These are phyloP conservation scores for Epistrophe grossulariae DNA, from an alignment of 2,888 invertebrate genomes.

Conservation along the genomic window DNA sequence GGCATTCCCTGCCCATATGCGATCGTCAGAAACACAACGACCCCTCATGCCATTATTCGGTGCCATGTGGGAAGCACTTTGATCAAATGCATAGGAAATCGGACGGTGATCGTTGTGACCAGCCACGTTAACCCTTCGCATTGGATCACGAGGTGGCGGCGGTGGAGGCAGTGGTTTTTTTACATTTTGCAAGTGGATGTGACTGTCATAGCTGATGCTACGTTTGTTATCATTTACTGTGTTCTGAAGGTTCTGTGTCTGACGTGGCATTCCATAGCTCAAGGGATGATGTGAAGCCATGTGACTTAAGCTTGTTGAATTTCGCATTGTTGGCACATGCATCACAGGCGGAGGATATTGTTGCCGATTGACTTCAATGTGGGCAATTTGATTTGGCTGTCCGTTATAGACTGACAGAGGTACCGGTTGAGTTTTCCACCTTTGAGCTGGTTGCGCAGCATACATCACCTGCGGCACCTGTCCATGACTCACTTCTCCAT, in stretches of 20 bases:
- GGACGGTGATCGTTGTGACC: slow-evolving; percentile 83
- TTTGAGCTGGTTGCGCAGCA: slow-evolving; percentile 84
- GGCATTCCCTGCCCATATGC: slow-evolving; percentile 81
- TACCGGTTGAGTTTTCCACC: slow-evolving; percentile 83
- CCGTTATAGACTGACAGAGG: slow-evolving; percentile 83
- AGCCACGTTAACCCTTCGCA: slow-evolving; percentile 85
- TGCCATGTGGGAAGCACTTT: slow-evolving; percentile 72
- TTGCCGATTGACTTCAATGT: slow-evolving; percentile 18
- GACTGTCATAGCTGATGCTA: slow-evolving; percentile 83
- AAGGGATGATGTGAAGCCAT: slow-evolving; percentile 80
- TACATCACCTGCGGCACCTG: slow-evolving; percentile 79
- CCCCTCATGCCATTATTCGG: slow-evolving; percentile 77
- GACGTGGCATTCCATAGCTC: slow-evolving; percentile 75
- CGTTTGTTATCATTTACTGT: slow-evolving; percentile 80
- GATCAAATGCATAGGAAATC: slow-evolving; percentile 85
- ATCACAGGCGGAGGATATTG: slow-evolving; percentile 63
- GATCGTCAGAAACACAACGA: slow-evolving; percentile 83
- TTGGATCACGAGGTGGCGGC: slow-evolving; percentile 92
- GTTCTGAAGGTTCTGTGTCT: slow-evolving; percentile 79
- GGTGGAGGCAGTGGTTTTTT: slow-evolving; percentile 87
- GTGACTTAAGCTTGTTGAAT: slow-evolving; percentile 79
- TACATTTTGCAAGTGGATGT: slow-evolving; percentile 82
- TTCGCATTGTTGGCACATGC: slow-evolving; percentile 76
- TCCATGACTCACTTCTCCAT: slow-evolving; percentile 85
- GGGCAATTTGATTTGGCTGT: slow-evolving; percentile 30